Evolutionary conservation across 2,113 vertebrate genomes (phyloP).

Genomic region (Charina bottae): DNA sequence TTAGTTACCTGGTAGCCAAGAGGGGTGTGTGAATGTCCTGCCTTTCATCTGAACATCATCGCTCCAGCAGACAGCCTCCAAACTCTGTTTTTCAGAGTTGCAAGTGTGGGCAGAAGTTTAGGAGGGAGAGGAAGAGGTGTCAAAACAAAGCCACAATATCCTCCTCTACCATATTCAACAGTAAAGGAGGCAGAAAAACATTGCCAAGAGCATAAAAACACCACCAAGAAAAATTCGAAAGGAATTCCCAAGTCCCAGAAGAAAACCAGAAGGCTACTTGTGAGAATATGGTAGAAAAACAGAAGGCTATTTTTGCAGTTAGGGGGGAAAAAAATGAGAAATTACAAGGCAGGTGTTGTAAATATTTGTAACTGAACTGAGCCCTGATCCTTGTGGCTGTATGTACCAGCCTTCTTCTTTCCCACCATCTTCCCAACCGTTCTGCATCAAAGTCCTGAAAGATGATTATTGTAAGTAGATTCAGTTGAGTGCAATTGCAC

Average conservation of each 20-base stretch:
- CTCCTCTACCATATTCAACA: too few relatives aligned
- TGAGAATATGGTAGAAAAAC: too few relatives aligned
- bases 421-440: not conserved
- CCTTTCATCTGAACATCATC: too few relatives aligned
- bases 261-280: not conserved
- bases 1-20: too few relatives aligned
- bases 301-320: not conserved
- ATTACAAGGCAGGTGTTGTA: not conserved
- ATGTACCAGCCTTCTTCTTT: not conserved
- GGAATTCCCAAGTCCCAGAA: not conserved
- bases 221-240: not conserved
- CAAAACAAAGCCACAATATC: too few relatives aligned
- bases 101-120: too few relatives aligned
- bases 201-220: too few relatives aligned
- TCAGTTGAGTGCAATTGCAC: not conserved
- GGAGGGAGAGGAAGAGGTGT: too few relatives aligned
- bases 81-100: too few relatives aligned
- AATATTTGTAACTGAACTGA: not conserved
- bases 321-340: not conserved
- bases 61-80: too few relatives aligned
- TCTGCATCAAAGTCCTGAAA: not conserved
- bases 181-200: too few relatives aligned
- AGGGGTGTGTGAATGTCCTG: not conserved
- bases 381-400: not conserved
- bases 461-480: not conserved